Evolutionary conservation across 2,888 invertebrate genomes (phyloP), one percentile per base, ranked within the genome.

Genomic region (Mesorhabditis belari): DNA sequence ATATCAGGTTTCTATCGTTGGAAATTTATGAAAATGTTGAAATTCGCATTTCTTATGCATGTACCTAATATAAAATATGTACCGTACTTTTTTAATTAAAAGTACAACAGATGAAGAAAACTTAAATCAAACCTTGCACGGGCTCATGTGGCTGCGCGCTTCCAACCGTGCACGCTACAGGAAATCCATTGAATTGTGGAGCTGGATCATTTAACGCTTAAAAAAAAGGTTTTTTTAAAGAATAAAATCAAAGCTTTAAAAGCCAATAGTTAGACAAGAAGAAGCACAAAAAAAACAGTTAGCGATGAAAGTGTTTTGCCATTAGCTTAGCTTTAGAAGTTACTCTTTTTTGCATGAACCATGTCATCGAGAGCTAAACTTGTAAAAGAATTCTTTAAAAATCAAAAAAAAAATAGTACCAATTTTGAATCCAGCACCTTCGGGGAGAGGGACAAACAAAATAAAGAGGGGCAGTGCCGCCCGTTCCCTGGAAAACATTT

Each of bases 371-470:
- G 44, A n/a, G 44, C 44, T 35, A n/a, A 35, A 35, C 17, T 55
- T 27, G 2, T 24, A 19, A n/a, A n/a, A n/a, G n/a, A n/a, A n/a
- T n/a, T n/a, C n/a, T n/a, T n/a, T n/a, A n/a, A n/a, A n/a, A n/a
- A n/a, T n/a, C n/a, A n/a, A n/a, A n/a, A n/a, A n/a, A n/a, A n/a
- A n/a, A 26, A 28, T 17, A 21, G 21, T 9, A 62, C 58, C 57
- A 24, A 69, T 67, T 60, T 73, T 73, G 64, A 74, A 74, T 0
- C 72, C 74, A 28, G 74, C 73, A 24, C 71, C 71, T 62, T 74
- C 72, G 0, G 74, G 74, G 5, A 74, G 57, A 6, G 72, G 70
- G n/a, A 51, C 73, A 74, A n/a, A 71, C 68, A 44, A 73, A 73
- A 54, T 70, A 69, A 12, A 72, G 61, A 17, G 69, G 66, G 27